phyloP scores from a whole-genome alignment of 2,113 vertebrate genomes.

The Picathartes gymnocephalus region DNA sequence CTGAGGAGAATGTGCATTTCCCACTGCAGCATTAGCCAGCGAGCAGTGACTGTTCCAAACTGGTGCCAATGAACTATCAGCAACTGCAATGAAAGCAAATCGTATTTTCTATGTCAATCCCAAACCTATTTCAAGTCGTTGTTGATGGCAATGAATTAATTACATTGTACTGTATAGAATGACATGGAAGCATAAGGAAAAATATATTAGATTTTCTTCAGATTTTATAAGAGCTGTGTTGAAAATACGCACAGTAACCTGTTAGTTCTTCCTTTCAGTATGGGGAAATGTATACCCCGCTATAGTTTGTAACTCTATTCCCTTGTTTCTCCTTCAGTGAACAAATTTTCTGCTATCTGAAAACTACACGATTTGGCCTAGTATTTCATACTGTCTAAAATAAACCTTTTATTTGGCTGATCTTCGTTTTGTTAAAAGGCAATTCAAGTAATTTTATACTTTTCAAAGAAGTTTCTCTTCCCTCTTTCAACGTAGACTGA shows the following conservation, averaged over 20 bases:
- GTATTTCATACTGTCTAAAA: background rate
- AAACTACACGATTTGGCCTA: background rate
- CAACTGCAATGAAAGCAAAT: background rate
- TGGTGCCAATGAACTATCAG: background rate
- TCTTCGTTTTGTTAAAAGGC: background rate
- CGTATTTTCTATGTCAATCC: background rate
- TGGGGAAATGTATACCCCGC: background rate
- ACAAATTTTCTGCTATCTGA: background rate
- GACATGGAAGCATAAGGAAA: background rate
- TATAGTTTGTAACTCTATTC: background rate
- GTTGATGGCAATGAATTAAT: constrained; percentile 44
- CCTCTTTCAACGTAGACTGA: background rate
- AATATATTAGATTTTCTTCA: background rate
- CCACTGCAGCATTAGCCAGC: too few relatives aligned
- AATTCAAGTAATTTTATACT: background rate
- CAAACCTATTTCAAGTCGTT: constrained; percentile 21
- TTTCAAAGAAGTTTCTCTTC: background rate
- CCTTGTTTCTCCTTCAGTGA: background rate
- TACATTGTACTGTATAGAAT: constrained; percentile 13
- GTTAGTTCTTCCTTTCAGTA: background rate
- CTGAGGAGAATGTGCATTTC: background rate
- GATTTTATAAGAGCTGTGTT: background rate
- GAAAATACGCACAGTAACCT: background rate
- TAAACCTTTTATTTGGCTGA: background rate
- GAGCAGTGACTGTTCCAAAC: background rate